phyloP scores from a whole-genome alignment of 2,888 invertebrate species.

The Mantis religiosa region DNA sequence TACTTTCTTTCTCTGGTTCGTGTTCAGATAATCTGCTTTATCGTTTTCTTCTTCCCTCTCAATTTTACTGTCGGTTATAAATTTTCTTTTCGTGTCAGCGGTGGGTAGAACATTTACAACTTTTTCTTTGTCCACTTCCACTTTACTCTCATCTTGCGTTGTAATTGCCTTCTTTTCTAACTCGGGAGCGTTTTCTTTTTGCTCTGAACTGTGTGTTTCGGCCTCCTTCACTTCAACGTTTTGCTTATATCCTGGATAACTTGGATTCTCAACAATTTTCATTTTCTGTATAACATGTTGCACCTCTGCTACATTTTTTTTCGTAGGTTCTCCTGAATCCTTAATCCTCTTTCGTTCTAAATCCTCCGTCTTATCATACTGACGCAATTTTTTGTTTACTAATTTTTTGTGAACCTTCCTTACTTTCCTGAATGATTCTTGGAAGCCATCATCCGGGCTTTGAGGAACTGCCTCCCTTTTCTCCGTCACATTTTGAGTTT shows the following conservation, averaged over 20 bases:
- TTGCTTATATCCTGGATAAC: not conserved
- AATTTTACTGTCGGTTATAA: not conserved
- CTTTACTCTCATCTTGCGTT: no score
- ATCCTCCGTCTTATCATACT: not conserved
- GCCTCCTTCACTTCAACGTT: not conserved
- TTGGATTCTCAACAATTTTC: not conserved
- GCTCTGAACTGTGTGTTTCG: not conserved
- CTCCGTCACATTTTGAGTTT: not conserved
- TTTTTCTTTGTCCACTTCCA: not conserved
- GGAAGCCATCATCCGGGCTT: not conserved
- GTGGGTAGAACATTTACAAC: no score
- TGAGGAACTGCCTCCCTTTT: not conserved
- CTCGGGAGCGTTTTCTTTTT: not conserved
- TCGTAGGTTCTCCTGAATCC: not conserved
- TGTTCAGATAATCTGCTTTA: not conserved
- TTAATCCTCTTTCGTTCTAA: not conserved
- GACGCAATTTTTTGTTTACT: not conserved
- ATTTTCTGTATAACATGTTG: not conserved
- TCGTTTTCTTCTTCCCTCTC: not conserved
- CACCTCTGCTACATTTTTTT: not conserved
- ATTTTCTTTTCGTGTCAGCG: not conserved
- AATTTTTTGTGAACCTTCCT: not conserved
- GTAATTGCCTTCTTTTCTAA: not conserved
- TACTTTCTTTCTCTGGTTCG: not conserved
- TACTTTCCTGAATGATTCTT: not conserved